Conservation (phyloP, 2,113 vertebrate species). For the Dasyprocta punctata region DNA sequence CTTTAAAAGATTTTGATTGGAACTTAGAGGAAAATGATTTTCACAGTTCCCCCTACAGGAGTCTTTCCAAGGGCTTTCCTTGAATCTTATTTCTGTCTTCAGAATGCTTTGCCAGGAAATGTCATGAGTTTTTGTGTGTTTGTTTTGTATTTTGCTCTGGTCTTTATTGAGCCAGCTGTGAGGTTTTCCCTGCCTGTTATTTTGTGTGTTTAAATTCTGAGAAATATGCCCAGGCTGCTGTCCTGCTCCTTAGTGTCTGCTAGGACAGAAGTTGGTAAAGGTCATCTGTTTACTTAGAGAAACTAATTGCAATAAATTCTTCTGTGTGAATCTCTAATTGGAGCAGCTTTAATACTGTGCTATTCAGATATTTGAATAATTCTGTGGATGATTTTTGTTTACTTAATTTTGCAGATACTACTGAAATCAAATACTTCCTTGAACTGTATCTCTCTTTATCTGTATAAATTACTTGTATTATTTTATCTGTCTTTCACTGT, state of each 20-base stretch:
- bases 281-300: conserved; percentile 72
- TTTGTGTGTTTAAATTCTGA: background rate
- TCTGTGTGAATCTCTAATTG: conserved; percentile 66
- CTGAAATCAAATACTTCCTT: conserved; percentile 57
- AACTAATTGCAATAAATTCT: conserved; percentile 76
- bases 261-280: conserved; percentile 67
- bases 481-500: conserved; percentile 1
- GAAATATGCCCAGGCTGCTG: conserved; percentile 41
- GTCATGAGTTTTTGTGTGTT: background rate
- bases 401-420: conserved; percentile 68
- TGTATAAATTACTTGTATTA: conserved; percentile 34
- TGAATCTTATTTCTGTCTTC: background rate
- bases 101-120: background rate
- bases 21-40: background rate
- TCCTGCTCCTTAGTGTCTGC: conserved; percentile 60
- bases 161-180: background rate
- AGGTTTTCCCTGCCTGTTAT: background rate
- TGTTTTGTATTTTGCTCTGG: conserved; percentile 1
- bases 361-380: conserved; percentile 63
- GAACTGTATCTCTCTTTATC: background rate
- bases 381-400: conserved; percentile 60
- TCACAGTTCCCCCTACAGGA: fast-evolving
- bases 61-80: background rate
- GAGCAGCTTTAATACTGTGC: conserved; percentile 56
- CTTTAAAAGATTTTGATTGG: background rate